Conservation (phyloP, 2,113 vertebrate species). For the Rostratula benghalensis region DNA sequence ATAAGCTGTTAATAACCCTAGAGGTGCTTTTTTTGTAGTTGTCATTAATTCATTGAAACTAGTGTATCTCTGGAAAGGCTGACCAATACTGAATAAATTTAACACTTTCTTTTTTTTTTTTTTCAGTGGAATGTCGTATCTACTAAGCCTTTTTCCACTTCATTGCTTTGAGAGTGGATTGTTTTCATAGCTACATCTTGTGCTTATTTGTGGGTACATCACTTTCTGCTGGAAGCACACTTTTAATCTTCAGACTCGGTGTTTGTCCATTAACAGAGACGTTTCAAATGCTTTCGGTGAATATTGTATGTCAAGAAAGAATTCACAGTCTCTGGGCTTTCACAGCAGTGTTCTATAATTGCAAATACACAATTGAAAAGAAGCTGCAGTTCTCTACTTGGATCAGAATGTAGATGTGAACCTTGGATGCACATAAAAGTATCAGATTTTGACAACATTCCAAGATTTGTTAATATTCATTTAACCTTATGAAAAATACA, state of each 20-base stretch:
- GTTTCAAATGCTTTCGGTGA: slow-evolving; percentile 21
- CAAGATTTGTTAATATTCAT: not conserved
- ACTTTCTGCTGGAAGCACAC: not conserved
- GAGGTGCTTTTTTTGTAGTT: not conserved
- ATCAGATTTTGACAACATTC: not conserved
- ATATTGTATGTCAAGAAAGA: not conserved
- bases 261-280: slow-evolving; percentile 8
- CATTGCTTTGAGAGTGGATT: not conserved
- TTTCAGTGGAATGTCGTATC: not conserved
- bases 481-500: not conserved
- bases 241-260: not conserved
- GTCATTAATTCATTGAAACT: not conserved
- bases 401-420: not conserved
- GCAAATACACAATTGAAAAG: slow-evolving; percentile 1
- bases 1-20: not conserved
- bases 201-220: not conserved
- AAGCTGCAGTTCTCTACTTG: not conserved
- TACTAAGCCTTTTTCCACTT: not conserved
- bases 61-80: not conserved
- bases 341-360: not conserved
- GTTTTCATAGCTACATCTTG: not conserved
- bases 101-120: not conserved
- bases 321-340: not conserved
- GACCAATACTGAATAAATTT: not conserved
- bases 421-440: not conserved